Evolutionary conservation across 2,113 vertebrate genomes (phyloP).

Genomic region (Rhea pennata): DNA sequence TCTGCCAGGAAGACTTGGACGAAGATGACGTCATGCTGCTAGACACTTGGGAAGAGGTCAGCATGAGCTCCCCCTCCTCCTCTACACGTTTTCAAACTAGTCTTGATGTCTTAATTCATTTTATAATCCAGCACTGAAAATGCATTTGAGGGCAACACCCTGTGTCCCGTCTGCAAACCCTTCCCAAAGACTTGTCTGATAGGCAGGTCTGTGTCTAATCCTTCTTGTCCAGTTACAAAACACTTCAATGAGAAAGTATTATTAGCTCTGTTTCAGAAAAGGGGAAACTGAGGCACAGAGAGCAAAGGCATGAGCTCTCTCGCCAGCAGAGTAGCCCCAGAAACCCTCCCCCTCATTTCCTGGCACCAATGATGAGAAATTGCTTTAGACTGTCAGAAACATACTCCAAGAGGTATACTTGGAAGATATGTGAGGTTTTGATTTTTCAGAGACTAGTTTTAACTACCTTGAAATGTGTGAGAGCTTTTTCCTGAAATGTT

Average conservation of each 20-base stretch:
- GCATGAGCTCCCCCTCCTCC: not conserved
- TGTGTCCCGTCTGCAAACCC: not conserved
- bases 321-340: not conserved
- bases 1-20: slow-evolving; percentile 88
- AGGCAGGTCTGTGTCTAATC: not conserved
- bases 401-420: not conserved
- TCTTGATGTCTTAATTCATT: not conserved
- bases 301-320: not conserved
- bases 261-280: not conserved
- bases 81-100: not conserved
- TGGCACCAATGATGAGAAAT: not conserved
- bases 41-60: slow-evolving; percentile 94
- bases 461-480: rapidly evolving
- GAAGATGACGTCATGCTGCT: slow-evolving; percentile 92
- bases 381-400: not conserved
- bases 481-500: not conserved
- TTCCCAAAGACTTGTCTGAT: not conserved
- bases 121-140: not conserved
- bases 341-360: not conserved
- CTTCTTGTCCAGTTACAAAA: not conserved
- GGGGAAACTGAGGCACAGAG: not conserved
- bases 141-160: not conserved
- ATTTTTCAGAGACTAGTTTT: not conserved
- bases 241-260: not conserved
- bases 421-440: not conserved